phyloP scores from a whole-genome alignment of 2,888 invertebrate species.

The Thumatha senex region DNA sequence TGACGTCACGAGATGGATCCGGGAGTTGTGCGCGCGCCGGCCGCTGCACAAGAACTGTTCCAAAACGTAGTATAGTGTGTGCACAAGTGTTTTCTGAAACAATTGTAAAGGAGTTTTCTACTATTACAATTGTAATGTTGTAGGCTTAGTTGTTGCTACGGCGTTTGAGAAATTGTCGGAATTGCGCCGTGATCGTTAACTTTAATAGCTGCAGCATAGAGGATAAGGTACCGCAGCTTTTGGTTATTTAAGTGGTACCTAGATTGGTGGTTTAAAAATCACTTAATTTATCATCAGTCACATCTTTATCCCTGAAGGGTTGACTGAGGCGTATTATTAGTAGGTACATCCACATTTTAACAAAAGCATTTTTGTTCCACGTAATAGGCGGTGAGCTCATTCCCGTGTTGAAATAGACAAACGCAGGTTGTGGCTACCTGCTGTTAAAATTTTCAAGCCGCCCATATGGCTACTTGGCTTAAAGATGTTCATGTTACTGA shows the following conservation, averaged over 20 bases:
- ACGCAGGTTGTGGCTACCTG: too few species aligned
- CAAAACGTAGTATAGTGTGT: constrained; percentile 65
- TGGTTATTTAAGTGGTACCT: not conserved
- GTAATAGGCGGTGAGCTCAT: too few species aligned
- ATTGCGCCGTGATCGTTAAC: not conserved
- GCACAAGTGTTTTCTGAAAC: constrained; percentile 80
- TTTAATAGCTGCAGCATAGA: not conserved
- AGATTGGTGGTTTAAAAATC: not conserved
- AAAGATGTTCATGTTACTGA: too few species aligned
- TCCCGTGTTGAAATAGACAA: too few species aligned
- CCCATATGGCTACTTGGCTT: too few species aligned
- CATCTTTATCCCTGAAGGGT: not conserved
- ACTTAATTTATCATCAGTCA: not conserved
- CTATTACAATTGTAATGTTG: constrained; percentile 73
- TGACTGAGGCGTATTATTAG: too few species aligned
- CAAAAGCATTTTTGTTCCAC: too few species aligned
- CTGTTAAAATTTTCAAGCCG: too few species aligned
- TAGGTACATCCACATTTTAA: too few species aligned
- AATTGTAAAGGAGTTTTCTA: constrained; percentile 79
- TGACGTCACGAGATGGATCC: constrained; percentile 24
- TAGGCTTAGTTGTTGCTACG: constrained; percentile 34
- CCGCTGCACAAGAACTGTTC: constrained; percentile 56
- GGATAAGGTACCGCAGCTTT: not conserved
- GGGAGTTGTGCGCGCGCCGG: constrained; percentile 49
- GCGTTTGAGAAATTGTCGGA: constrained; percentile 18